A percentile compares a stretch with the other conserved stretches of the same genome.
phyloP scores from a whole-genome alignment of 2,113 vertebrate species.

The Xiphorhynchus elegans region DNA sequence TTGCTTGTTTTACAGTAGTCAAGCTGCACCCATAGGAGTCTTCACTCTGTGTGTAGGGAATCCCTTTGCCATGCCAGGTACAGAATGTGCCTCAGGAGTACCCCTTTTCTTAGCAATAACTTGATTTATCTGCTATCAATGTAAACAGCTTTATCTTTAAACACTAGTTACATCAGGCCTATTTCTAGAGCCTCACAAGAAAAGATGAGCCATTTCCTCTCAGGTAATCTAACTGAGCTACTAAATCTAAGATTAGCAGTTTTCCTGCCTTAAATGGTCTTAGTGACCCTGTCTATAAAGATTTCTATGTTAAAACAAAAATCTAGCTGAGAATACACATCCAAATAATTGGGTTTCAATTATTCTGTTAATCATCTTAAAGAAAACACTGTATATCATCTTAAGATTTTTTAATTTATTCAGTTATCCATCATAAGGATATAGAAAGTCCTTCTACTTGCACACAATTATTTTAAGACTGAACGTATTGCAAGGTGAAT shows the following conservation, averaged over 20 bases:
- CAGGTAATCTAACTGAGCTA: slow-evolving; percentile 24
- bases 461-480: not conserved
- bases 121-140: not conserved
- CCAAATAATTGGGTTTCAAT: not conserved
- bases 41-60: not conserved
- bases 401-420: not conserved
- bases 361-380: not conserved
- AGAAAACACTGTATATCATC: not conserved
- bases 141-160: slow-evolving; percentile 49
- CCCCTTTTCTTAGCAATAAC: not conserved
- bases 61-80: not conserved
- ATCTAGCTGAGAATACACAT: not conserved
- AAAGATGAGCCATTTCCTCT: slow-evolving; percentile 33
- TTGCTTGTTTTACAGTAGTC: not conserved
- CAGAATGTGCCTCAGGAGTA: not conserved
- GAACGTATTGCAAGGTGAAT: not conserved
- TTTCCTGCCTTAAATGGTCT: slow-evolving; percentile 19
- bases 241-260: slow-evolving; percentile 41
- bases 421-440: not conserved
- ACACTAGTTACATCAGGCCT: not conserved
- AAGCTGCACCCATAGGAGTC: not conserved
- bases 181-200: slow-evolving; percentile 34
- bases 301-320: not conserved
- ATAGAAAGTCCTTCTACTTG: not conserved
- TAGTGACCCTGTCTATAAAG: not conserved